Base-by-base conservation (phyloP, 2,888 invertebrate genomes). In the Hartigia nigra region DNA sequence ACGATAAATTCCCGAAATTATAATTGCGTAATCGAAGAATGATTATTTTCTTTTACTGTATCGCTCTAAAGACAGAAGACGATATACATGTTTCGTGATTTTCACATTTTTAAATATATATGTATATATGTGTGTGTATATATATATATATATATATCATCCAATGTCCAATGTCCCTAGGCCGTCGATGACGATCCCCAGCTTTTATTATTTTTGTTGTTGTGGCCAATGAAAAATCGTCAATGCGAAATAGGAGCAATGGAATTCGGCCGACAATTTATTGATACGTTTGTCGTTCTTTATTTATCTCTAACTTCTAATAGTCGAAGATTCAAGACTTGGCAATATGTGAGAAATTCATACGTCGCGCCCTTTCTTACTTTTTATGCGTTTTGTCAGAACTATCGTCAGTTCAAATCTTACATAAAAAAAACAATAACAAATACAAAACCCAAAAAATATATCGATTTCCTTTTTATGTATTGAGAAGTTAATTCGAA, bases 401-500 rank as follows among this genome's bases (percentile, higher is more conserved):
- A 55, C 23, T 23, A 23, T 55, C 4, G 9, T 35, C 55, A 55
- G 23, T 55, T 55, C 23, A 23, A 55, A 55, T 55, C 23, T 55
- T 55, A 55, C 9, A 9, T 55, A 9, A 55, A 55, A 55, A 14
- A 12, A 23, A 55, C 5, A 55, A 55, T 14, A 23, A 23, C 23
- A 55, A 39, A 23, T 23, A 55, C 23, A 55, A 55, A 55, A 23
- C 55, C 23, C 55, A 55, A 55, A 55, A 35, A 55, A 55, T 55
- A 55, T 55, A 55, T 23, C 55, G 55, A 23, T 55, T 55, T 23
- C 9, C 55, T 23, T 23, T 4, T 2, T 55, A 23, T 55, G 55
- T 23, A 55, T 31, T 72, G 31, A 72, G 72, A 34, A 72, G 37
- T 74, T 37, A 79, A 80, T 84, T 82, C 85, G 86, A 87, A 87